Percentiles rank a stretch among this genome's conserved stretches.
These are phyloP conservation scores for Netelia fuscicornis DNA, from an alignment of 2,888 invertebrate species.

Conservation along the genomic window DNA sequence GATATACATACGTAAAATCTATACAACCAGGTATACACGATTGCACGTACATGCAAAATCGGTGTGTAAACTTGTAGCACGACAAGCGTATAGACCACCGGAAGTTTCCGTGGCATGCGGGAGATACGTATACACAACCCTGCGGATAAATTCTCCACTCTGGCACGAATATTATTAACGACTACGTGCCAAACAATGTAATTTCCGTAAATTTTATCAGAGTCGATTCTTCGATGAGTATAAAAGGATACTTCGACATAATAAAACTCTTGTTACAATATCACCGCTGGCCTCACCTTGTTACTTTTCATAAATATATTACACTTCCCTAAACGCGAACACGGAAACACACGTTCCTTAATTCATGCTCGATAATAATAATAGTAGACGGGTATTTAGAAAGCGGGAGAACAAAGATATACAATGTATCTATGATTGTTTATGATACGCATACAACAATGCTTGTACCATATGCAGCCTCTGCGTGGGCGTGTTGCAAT, in stretches of 20 bases:
- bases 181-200: not conserved
- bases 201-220: not conserved
- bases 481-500: not conserved
- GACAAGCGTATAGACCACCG: not conserved
- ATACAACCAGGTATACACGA: not conserved
- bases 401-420: not conserved
- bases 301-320: conserved; percentile 3
- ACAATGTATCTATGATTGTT: not conserved
- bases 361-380: not conserved
- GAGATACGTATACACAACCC: not conserved
- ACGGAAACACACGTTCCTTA: not conserved
- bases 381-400: not conserved
- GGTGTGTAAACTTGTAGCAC: not conserved
- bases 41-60: not conserved
- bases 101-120: not conserved
- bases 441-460: not conserved
- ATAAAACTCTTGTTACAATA: not conserved
- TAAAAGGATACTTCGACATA: not conserved
- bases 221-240: too few relatives aligned
- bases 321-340: conserved; percentile 10
- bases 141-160: not conserved
- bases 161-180: not conserved
- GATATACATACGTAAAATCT: not conserved
- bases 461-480: not conserved
- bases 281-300: not conserved